A percentile compares a stretch with the other conserved stretches of the same genome.
These are phyloP conservation scores for Aleadryas rufinucha DNA, from an alignment of 2,113 vertebrate species.

Conservation along the genomic window DNA sequence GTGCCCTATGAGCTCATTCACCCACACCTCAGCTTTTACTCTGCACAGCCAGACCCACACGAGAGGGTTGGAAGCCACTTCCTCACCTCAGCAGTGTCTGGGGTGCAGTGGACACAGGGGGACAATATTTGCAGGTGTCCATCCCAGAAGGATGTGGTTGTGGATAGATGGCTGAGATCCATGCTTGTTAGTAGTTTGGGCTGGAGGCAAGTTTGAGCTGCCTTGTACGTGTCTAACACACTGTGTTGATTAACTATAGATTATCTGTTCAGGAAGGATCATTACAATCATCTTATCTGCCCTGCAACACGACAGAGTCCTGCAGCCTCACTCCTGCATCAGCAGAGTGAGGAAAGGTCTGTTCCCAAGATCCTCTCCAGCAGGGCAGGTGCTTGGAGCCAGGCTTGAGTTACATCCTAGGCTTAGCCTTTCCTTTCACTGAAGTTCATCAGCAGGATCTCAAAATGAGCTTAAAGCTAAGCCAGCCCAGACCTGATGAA, in stretches of 20 bases:
- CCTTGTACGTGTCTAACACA: background rate
- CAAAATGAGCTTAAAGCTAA: background rate
- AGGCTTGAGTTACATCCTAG: background rate
- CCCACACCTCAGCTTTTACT: background rate
- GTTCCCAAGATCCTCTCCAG: background rate
- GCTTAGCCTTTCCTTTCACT: background rate
- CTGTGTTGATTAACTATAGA: background rate
- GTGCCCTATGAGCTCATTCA: accelerated
- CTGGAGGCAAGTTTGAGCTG: background rate
- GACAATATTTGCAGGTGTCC: background rate
- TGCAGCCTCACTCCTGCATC: background rate
- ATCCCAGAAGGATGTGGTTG: background rate
- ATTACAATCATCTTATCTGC: background rate
- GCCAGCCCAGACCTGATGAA: background rate
- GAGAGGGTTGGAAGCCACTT: background rate
- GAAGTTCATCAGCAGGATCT: background rate
- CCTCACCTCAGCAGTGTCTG: background rate
- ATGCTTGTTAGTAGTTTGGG: background rate
- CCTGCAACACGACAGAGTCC: accelerated
- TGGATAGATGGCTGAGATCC: background rate
- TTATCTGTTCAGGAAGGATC: background rate
- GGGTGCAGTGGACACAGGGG: background rate
- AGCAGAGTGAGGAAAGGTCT: background rate
- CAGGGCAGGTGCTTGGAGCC: background rate
- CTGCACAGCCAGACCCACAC: background rate